Evolutionary conservation across 2,797 vertebrate genomes (phyloP).

Genomic region (Sardinella longiceps): DNA sequence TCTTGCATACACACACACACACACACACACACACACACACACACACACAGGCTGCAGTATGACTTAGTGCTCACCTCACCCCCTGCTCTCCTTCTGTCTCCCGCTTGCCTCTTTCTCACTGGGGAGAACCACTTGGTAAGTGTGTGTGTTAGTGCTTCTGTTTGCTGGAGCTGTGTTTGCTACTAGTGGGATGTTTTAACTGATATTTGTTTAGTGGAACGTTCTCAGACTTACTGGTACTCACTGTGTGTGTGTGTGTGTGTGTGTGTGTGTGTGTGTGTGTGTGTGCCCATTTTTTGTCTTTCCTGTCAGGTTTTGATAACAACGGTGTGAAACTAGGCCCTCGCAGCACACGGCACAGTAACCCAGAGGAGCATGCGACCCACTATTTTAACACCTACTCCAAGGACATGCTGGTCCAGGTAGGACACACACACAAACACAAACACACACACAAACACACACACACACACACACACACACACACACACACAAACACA

Average conservation of each 20-base stretch:
- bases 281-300: slow-evolving; percentile 23
- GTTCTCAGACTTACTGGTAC: background rate
- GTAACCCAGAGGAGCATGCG: slow-evolving; percentile 95
- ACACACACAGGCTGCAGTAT: background rate
- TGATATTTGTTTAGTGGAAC: background rate
- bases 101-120: slow-evolving; percentile 77
- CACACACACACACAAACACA: background rate
- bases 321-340: slow-evolving; percentile 91
- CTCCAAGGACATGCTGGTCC: slow-evolving; percentile 95
- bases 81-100: slow-evolving; percentile 65
- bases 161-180: background rate
- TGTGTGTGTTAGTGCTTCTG: slow-evolving; percentile 60
- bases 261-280: slow-evolving; percentile 20
- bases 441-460: slow-evolving; percentile 20
- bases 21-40: too few species aligned
- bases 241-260: background rate
- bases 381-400: slow-evolving; percentile 94
- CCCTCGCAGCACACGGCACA: slow-evolving; percentile 92
- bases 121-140: slow-evolving; percentile 87
- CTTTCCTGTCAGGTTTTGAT: slow-evolving; percentile 84
- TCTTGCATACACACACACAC: too few species aligned
- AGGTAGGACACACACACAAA: slow-evolving; percentile 74
- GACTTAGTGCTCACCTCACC: slow-evolving; percentile 24
- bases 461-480: background rate
- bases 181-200: background rate